phyloP scores from a whole-genome alignment of 2,113 vertebrate genomes.

The Datnioides undecimradiatus region DNA sequence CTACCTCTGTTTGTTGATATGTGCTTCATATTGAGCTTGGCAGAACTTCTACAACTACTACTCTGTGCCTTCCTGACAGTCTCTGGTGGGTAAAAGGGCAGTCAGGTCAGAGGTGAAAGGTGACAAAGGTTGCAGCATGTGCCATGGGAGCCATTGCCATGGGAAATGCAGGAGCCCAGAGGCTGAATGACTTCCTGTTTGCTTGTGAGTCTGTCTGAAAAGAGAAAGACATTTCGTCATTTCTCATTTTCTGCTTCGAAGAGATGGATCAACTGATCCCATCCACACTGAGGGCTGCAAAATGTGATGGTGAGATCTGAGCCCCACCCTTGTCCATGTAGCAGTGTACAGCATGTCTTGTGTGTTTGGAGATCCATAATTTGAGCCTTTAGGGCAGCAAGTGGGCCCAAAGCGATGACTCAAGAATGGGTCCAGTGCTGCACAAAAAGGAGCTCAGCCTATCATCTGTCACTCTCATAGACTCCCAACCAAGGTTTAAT shows the following conservation, averaged over 20 bases:
- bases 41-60: conserved; percentile 3
- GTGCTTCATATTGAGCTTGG: conserved; percentile 13
- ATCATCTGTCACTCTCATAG: not conserved
- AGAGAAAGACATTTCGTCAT: not conserved
- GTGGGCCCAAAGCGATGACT: not conserved
- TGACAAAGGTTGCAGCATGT: conserved; percentile 47
- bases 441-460: not conserved
- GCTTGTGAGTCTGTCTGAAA: conserved; percentile 5
- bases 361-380: not conserved
- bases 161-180: conserved; percentile 31
- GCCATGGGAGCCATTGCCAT: conserved; percentile 26
- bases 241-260: not conserved
- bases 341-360: too few relatives aligned
- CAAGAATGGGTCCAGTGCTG: not conserved
- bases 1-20: conserved; percentile 2
- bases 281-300: not conserved
- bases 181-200: conserved; percentile 51
- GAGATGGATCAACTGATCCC: not conserved
- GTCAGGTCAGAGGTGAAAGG: conserved; percentile 58
- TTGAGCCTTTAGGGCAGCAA: not conserved
- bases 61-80: conserved; percentile 10
- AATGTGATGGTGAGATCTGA: not conserved
- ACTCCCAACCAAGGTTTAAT: not conserved
- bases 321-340: not conserved
- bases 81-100: conserved; percentile 28